A percentile compares a stretch with the other conserved stretches of the same genome.
phyloP scores from a whole-genome alignment of 2,888 invertebrate genomes.

The Synergus gifuensis region DNA sequence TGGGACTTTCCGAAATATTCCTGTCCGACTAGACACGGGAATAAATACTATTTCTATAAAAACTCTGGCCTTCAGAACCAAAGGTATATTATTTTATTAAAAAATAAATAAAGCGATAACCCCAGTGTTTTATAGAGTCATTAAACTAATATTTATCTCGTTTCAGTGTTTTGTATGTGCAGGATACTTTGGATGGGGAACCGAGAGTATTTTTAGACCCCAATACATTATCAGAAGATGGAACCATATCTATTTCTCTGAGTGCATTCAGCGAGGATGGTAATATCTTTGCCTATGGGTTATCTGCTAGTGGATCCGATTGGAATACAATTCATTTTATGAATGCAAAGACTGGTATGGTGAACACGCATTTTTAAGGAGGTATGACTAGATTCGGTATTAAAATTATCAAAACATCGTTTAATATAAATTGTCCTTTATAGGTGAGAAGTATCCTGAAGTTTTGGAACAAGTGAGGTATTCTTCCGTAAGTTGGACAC shows the following conservation, averaged over 20 bases:
- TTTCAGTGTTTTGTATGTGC: slow-evolving; percentile 92
- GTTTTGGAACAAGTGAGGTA: slow-evolving; percentile 95
- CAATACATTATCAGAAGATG: slow-evolving; percentile 94
- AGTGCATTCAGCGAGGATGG: slow-evolving; percentile 94
- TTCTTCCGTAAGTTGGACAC: slow-evolving; percentile 94
- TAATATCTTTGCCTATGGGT: slow-evolving; percentile 91
- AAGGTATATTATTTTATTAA: slow-evolving; percentile 80
- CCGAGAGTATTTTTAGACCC: slow-evolving; percentile 96
- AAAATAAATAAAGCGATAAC: neutral
- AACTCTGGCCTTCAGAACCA: slow-evolving; percentile 99
- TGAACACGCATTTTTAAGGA: neutral
- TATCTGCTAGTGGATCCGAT: slow-evolving; percentile 96
- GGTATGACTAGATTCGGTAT: neutral
- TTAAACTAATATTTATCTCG: slow-evolving; percentile 22
- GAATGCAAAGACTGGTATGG: slow-evolving; percentile 84
- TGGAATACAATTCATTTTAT: slow-evolving; percentile 95
- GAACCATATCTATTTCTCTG: slow-evolving; percentile 88
- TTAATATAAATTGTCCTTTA: slow-evolving; percentile 19
- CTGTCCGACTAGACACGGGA: slow-evolving; percentile 90
- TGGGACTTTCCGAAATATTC: slow-evolving; percentile 99
- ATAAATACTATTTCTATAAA: slow-evolving; percentile 93
- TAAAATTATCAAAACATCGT: neutral
- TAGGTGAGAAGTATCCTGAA: slow-evolving; percentile 92
- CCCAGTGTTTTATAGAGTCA: neutral
- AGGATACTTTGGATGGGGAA: slow-evolving; percentile 87